These are phyloP conservation scores for Myoxocephalus aenaeus DNA, from an alignment of 2,797 vertebrate species.

Conservation along the genomic window DNA sequence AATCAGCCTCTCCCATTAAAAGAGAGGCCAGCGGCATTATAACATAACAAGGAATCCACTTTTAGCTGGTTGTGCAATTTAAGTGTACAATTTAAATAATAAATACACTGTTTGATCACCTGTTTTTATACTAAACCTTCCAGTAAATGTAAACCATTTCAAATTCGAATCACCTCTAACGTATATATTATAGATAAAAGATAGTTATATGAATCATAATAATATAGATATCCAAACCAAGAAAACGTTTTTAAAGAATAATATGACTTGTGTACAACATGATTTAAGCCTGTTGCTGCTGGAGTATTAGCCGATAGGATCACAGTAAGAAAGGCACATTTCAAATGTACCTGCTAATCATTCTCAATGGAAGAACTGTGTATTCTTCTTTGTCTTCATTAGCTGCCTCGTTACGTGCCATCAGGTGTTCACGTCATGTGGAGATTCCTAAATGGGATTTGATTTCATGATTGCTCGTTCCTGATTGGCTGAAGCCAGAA, in stretches of 20 bases:
- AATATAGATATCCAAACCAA: not conserved
- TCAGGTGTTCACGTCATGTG: not conserved
- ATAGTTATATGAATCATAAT: not conserved
- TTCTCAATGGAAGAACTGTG: not conserved
- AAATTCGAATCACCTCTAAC: not conserved
- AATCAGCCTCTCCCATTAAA: not conserved
- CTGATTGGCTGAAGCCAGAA: conserved; percentile 41
- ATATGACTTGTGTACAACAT: too few species aligned
- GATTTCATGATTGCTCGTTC: conserved; percentile 2
- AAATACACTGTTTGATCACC: not conserved
- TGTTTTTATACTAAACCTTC: not conserved
- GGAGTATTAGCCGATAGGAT: not conserved
- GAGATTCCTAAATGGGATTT: not conserved
- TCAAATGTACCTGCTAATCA: not conserved
- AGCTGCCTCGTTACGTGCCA: not conserved
- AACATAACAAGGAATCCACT: not conserved
- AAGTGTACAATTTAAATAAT: not conserved
- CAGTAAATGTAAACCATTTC: not conserved
- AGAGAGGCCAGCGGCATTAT: not conserved
- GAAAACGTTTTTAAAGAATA: accelerated
- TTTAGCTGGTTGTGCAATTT: not conserved
- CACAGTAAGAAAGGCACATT: not conserved
- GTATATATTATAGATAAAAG: not conserved
- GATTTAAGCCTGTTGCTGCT: not conserved
- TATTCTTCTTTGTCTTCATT: not conserved